Percentiles rank a stretch among this genome's conserved stretches.
Evolutionary conservation across 2,797 vertebrate species (phyloP).

Genomic region (Hippopotamyrus pictus): DNA sequence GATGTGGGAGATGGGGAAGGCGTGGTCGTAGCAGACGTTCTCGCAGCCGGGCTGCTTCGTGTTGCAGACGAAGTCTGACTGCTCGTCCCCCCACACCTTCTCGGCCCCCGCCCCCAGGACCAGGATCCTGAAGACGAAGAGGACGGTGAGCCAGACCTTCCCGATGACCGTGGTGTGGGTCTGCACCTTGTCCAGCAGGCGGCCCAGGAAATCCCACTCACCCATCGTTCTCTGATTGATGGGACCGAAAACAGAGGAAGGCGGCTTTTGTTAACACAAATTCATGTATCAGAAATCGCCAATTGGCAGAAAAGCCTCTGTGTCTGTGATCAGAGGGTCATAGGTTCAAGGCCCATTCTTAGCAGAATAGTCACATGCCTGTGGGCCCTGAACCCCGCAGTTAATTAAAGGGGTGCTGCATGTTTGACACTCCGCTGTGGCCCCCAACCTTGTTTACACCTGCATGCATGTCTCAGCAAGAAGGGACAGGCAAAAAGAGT

Average conservation of each 20-base stretch:
- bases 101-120: constrained; percentile 79
- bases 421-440: neutral
- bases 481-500: neutral
- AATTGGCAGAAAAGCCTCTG: neutral
- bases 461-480: neutral
- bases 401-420: neutral
- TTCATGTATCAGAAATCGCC: neutral
- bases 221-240: constrained; percentile 63
- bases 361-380: neutral
- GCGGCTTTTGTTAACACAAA: neutral
- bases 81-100: constrained; percentile 90
- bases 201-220: constrained; percentile 87
- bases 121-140: constrained; percentile 93
- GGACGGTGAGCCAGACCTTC: constrained; percentile 91
- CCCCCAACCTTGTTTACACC: neutral
- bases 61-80: constrained; percentile 89
- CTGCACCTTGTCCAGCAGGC: constrained; percentile 89
- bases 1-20: constrained; percentile 91
- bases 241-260: constrained; percentile 18
- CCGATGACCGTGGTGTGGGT: constrained; percentile 85
- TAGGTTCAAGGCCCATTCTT: neutral
- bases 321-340: neutral
- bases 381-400: neutral
- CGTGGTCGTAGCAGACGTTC: constrained; percentile 86
- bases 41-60: constrained; percentile 87